Base-by-base conservation (phyloP, 2,113 vertebrate genomes). In the Microcebus tavaratra region DNA sequence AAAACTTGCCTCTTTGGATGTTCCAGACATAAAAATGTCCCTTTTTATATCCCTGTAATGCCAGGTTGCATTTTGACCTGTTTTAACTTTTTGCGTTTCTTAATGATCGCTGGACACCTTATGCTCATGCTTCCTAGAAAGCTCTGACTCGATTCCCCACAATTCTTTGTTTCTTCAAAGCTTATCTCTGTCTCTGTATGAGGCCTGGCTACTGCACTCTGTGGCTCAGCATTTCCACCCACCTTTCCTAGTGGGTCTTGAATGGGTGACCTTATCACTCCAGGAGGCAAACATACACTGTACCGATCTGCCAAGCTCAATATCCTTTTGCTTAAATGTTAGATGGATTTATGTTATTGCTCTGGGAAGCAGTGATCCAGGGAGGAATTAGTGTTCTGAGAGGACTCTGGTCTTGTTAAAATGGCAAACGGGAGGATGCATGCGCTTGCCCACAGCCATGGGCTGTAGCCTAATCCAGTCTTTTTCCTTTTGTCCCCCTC, bases 261-360 rank as follows among this genome's bases (percentile, higher is more conserved):
- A 97, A 86, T 34, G 76, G 82, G 92, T 98, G 98, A 98, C 98
- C 98, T 98, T 98, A 97, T 98, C 98, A 98, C 84, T 95, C 92
- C 53, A 90, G 94, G 97, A 98, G 97, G 91, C 96, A 98, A 98
- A 98, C 91, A 97, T 2, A 88, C 96, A 96, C n/a, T 0, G 75
- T 97, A 93, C 97, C 94, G 97, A 97, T 98, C 97, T 98, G 97
- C 97, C 97, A 98, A 97, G 97, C 88, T 95, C 95, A 98, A 96
- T 98, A 98, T 97, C 90, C 94, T 96, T 98, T 98, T 96, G 78
- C 98, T 98, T 98, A 98, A 98, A 98, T 98, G 98, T 98, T 98
- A 98, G 97, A 93, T 97, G 98, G 97, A 98, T 98, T 98, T 98
- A 31, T 68, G 73, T 98, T 98, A 98, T 98, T 99, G 97, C 98